phyloP scores from a whole-genome alignment of 2,888 invertebrate genomes.

The Brachyptera putata region DNA sequence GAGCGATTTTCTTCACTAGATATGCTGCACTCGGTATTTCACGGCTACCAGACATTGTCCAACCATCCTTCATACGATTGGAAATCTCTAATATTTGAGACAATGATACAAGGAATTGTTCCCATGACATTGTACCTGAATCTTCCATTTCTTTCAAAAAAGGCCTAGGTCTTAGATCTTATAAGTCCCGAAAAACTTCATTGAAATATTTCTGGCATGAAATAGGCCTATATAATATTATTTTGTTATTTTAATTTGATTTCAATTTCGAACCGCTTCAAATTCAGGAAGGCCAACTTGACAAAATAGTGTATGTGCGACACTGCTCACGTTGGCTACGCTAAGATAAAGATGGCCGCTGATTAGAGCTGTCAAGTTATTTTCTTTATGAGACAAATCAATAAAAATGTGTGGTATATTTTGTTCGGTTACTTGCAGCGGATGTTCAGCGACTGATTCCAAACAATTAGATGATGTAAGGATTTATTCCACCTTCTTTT shows the following conservation, averaged over 20 bases:
- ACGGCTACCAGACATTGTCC: neutral
- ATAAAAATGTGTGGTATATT: conserved; percentile 53
- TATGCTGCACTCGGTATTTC: neutral
- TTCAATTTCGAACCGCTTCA: no score
- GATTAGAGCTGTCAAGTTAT: neutral
- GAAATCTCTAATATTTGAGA: neutral
- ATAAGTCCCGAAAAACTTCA: neutral
- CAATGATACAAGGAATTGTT: neutral
- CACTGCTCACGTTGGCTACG: neutral
- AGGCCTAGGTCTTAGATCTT: neutral
- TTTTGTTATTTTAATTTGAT: neutral
- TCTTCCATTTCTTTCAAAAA: no score
- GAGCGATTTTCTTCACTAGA: neutral
- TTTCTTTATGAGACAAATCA: neutral
- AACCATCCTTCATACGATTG: neutral
- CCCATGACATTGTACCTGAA: conserved; percentile 1
- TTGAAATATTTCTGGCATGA: neutral
- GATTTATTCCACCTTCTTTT: no score
- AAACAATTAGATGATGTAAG: no score
- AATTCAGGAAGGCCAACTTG: no score
- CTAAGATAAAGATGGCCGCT: neutral
- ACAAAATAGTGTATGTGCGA: no score
- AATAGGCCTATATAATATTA: neutral
- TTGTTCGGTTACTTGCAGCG: conserved; percentile 45
- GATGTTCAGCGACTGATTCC: no score